A percentile compares a stretch with the other conserved stretches of the same genome.
Evolutionary conservation across 2,797 vertebrate species (phyloP).

Genomic region (Cheirogaleus major): DNA sequence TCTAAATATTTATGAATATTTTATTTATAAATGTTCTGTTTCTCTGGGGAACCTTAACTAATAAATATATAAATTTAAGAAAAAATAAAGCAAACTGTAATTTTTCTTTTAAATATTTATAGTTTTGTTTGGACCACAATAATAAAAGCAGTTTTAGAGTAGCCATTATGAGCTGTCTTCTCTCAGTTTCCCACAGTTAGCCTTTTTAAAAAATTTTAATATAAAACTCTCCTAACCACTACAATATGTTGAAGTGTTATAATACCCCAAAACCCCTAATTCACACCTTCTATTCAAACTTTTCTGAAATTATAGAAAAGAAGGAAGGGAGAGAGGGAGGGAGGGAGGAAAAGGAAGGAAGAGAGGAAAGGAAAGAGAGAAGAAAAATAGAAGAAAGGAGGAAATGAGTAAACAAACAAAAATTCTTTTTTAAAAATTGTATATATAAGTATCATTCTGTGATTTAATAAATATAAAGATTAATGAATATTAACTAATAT

Average conservation of each 20-base stretch:
- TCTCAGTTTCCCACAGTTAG: background rate
- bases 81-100: background rate
- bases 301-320: slow-evolving; percentile 83
- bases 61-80: background rate
- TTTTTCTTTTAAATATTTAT: background rate
- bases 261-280: slow-evolving; percentile 85
- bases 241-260: background rate
- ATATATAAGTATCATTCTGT: background rate
- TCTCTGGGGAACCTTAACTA: background rate
- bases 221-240: background rate
- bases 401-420: background rate
- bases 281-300: slow-evolving; percentile 84
- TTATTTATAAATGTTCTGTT: background rate
- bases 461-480: background rate
- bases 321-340: background rate
- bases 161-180: background rate
- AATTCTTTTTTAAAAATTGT: background rate
- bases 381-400: background rate
- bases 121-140: background rate
- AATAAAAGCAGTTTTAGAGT: background rate
- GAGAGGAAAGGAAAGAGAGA: background rate
- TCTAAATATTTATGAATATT: background rate
- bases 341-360: background rate
- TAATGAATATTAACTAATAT: background rate
- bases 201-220: background rate